A percentile compares a stretch with the other conserved stretches of the same genome.
These are phyloP conservation scores for Clostera curtula DNA, from an alignment of 2,888 invertebrate genomes.

Conservation along the genomic window DNA sequence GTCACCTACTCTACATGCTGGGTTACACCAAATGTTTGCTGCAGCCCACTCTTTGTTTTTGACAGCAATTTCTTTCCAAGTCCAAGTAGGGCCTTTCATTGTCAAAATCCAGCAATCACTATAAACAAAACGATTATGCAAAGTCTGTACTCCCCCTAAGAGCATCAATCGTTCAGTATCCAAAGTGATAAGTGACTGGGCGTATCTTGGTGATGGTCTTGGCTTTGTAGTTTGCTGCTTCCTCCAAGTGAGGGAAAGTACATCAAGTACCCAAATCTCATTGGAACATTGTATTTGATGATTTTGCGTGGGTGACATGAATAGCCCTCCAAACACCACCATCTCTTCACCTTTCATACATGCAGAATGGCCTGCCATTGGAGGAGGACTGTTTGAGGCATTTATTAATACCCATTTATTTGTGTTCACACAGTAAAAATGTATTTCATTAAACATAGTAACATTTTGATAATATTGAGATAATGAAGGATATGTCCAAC, in stretches of 20 bases:
- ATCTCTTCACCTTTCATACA: conserved; percentile 87
- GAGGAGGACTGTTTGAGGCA: conserved; percentile 82
- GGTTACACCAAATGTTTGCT: conserved; percentile 94
- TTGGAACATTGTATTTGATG: conserved; percentile 78
- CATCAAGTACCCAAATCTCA: conserved; percentile 92
- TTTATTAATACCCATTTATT: conserved; percentile 86
- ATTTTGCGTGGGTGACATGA: conserved; percentile 67
- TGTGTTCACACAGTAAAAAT: conserved; percentile 86
- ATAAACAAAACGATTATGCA: conserved; percentile 83
- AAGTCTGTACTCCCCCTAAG: conserved; percentile 91
- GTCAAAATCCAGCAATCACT: conserved; percentile 93
- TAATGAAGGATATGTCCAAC: conserved; percentile 94
- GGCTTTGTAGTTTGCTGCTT: conserved; percentile 80
- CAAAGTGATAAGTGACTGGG: conserved; percentile 91
- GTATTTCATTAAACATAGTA: conserved; percentile 93
- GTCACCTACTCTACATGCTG: conserved; percentile 86
- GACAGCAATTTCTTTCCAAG: conserved; percentile 84
- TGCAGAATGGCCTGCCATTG: conserved; percentile 95
- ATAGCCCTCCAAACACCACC: conserved; percentile 87
- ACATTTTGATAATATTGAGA: conserved; percentile 90
- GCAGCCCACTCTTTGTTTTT: conserved; percentile 86
- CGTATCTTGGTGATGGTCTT: conserved; percentile 89
- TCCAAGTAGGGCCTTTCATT: conserved; percentile 83
- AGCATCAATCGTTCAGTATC: conserved; percentile 86
- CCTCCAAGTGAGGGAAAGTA: conserved; percentile 84